Base-by-base conservation (phyloP, 2,888 invertebrate genomes). In the Andrena minutula region DNA sequence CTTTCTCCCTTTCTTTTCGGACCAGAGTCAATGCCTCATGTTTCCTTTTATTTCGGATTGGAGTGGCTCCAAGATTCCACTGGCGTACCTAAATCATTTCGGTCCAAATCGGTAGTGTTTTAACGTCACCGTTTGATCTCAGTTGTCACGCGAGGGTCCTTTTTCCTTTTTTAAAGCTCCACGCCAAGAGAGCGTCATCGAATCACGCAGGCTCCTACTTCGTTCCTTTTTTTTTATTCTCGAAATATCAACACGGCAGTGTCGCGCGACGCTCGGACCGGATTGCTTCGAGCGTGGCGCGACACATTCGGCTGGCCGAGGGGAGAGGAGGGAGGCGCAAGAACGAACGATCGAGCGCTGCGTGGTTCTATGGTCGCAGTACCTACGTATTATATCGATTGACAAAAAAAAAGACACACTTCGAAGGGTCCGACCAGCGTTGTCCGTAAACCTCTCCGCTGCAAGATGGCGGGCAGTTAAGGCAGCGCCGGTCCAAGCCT, bases 231-330 rank as follows among this genome's bases (percentile, higher is more conserved):
- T 58, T 41, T 41, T 41, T 41, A 16, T 41, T 41, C 41, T 41
- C 16, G 12, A 23, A 58, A 35, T 28, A 16, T 28, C 32, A 28
- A 47, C n/a, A 26, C 32, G 51, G 35, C 32, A 20, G 47, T 49
- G 72, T 79, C 70, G 78, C 61, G 58, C 63, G 26, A 66, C 16
- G 41, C 28, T 82, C 70, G 53, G 63, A 66, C 28, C 10, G n/a
- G 68, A 20, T 51, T 32, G 32, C 2, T 28, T 79, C 56, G 69
- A 81, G 32, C 16, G 12, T 56, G 47, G 26, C 8, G 60, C 81
- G 74, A 70, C 69, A 51, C 28, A 12, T 16, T 16, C 30, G 23
- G 32, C 12, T 10, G 26, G 51, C 16, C 7, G 12, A 30, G 10
- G 12, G 2, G 23, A 60, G n/a, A 28, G 20, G 16, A 71, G 58